Conservation (phyloP, 2,888 invertebrate genomes). For the Phalangium opilio region DNA sequence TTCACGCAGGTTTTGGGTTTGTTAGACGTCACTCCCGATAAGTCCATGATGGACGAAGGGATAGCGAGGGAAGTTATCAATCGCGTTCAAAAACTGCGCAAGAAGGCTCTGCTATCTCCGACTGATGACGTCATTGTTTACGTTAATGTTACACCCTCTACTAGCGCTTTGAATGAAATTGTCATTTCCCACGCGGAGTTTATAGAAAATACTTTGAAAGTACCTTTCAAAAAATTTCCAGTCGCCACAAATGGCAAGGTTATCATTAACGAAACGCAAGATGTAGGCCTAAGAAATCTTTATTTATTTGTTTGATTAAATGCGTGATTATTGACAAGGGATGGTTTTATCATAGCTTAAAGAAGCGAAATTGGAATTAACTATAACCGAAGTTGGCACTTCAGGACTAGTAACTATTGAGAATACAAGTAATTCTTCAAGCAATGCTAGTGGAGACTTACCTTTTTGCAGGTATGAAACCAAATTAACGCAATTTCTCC, state of each 20-base stretch:
- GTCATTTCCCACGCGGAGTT: conserved; percentile 53
- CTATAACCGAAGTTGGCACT: too few species aligned
- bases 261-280: conserved; percentile 48
- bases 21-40: conserved; percentile 74
- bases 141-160: conserved; percentile 44
- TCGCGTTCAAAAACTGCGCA: conserved; percentile 85
- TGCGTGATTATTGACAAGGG: too few species aligned
- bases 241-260: conserved; percentile 37
- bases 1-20: conserved; percentile 59
- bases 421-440: too few species aligned
- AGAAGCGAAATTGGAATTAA: too few species aligned
- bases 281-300: conserved; percentile 23
- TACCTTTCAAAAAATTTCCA: conserved; percentile 46
- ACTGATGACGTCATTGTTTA: conserved; percentile 75
- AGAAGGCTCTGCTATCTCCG: conserved; percentile 76
- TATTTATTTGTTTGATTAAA: too few species aligned
- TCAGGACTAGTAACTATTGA: too few species aligned
- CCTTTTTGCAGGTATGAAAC: too few species aligned
- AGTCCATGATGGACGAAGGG: conserved; percentile 84
- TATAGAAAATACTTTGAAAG: conserved; percentile 67
- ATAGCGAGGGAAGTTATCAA: conserved; percentile 89
- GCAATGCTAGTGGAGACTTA: too few species aligned
- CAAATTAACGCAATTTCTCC: too few species aligned
- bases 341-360: too few species aligned
- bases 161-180: conserved; percentile 37